phyloP scores from a whole-genome alignment of 23 tunicate species.

The Botrylloides violaceus region DNA sequence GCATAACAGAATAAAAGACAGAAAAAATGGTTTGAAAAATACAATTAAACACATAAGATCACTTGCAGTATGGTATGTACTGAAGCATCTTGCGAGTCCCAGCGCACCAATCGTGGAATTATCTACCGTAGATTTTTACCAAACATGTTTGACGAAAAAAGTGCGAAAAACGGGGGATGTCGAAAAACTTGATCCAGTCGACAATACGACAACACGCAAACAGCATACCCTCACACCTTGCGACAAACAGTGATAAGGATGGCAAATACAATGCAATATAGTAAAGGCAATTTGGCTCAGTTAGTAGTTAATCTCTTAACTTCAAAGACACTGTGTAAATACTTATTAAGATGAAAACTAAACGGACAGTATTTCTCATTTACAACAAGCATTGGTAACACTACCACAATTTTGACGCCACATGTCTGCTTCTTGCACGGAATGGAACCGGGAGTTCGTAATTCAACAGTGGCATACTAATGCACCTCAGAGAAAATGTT shows the following conservation, averaged over 20 bases:
- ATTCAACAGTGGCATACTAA: neutral
- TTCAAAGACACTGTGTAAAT: constrained; percentile 32
- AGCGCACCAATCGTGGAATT: no score
- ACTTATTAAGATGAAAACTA: constrained; percentile 6
- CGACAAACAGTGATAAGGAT: constrained; percentile 26
- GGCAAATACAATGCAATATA: constrained; percentile 42
- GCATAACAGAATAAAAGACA: no score
- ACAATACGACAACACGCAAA: neutral
- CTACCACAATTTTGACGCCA: no score
- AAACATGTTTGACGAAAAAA: neutral
- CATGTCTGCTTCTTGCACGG: neutral
- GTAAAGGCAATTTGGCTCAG: constrained; percentile 38
- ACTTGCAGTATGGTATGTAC: no score
- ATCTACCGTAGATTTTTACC: no score
- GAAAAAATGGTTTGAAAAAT: no score
- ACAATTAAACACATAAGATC: no score
- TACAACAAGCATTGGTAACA: neutral
- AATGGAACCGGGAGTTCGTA: neutral
- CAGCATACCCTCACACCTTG: constrained; percentile 21
- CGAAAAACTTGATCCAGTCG: constrained; percentile 7
- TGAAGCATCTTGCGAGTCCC: no score
- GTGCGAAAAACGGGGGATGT: neutral
- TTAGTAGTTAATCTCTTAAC: constrained; percentile 31
- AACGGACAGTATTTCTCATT: constrained; percentile 3
- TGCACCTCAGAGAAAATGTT: constrained; percentile 5